Conservation (phyloP, 2,888 invertebrate genomes). For the Polyploca ridens region DNA sequence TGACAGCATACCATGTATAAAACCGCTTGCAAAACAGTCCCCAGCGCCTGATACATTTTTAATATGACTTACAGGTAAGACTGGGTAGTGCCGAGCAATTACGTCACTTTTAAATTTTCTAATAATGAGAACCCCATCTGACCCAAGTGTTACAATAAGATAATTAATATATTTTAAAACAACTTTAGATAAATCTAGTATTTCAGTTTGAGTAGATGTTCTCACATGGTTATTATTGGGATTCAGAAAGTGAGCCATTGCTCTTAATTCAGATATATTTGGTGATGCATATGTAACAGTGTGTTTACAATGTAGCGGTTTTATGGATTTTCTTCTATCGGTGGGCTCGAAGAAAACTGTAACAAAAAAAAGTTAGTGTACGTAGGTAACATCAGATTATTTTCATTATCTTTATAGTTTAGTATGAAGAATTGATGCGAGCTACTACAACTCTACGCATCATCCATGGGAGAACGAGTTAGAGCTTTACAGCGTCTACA, state of each 20-base stretch:
- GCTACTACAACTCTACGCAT: too few relatives aligned
- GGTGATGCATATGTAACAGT: constrained; percentile 89
- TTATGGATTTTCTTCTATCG: constrained; percentile 90
- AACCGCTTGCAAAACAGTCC: constrained; percentile 90
- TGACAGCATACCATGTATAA: constrained; percentile 86
- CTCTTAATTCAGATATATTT: constrained; percentile 90
- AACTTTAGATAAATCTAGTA: constrained; percentile 54
- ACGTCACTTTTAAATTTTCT: constrained; percentile 29
- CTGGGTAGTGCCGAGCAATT: constrained; percentile 62
- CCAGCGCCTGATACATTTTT: constrained; percentile 93
- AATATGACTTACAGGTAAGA: constrained; percentile 66
- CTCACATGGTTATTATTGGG: constrained; percentile 43
- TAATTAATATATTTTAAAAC: constrained; percentile 81
- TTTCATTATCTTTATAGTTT: too few relatives aligned
- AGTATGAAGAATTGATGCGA: too few relatives aligned
- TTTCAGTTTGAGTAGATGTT: constrained; percentile 48
- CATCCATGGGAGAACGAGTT: too few relatives aligned
- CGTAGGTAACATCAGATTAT: too few relatives aligned
- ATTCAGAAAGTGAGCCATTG: constrained; percentile 85
- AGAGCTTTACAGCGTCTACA: too few relatives aligned
- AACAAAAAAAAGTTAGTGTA: constrained; percentile 61
- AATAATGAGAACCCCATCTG: constrained; percentile 83
- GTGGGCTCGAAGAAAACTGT: constrained; percentile 96
- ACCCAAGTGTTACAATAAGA: constrained; percentile 86
- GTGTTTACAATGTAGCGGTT: constrained; percentile 84